Evolutionary conservation across 2,888 invertebrate species (phyloP).

Genomic region (Julus scanicus): DNA sequence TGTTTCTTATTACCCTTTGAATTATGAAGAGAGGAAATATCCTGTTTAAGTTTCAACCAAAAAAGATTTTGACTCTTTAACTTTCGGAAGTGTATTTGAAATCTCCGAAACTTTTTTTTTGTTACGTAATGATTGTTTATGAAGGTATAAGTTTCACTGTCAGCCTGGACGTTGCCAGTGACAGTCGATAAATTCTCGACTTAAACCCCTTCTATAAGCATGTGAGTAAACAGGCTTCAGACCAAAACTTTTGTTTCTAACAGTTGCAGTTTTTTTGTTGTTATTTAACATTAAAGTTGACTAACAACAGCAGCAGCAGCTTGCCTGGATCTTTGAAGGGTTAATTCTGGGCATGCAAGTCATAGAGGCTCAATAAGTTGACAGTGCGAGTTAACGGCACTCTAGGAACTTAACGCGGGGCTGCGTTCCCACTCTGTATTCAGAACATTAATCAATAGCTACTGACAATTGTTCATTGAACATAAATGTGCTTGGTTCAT

Average conservation of each 20-base stretch:
- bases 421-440: not conserved
- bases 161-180: not conserved
- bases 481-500: constrained; percentile 47
- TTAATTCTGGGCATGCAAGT: constrained; percentile 37
- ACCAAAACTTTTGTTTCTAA: constrained; percentile 26
- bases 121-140: not conserved
- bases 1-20: not conserved
- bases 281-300: constrained; percentile 23
- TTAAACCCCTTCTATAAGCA: constrained; percentile 29
- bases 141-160: not conserved
- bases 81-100: not conserved
- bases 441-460: constrained; percentile 45
- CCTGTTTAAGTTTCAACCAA: not conserved
- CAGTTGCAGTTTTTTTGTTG: constrained; percentile 11
- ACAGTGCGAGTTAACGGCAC: constrained; percentile 47
- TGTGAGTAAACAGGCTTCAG: constrained; percentile 10
- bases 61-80: not conserved
- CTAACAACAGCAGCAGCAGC: constrained; percentile 28
- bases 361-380: constrained; percentile 45
- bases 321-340: constrained; percentile 36
- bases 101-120: not conserved
- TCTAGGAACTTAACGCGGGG: constrained; percentile 35
- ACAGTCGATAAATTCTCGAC: not conserved
- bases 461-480: constrained; percentile 45
- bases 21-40: not conserved